Percentiles rank a stretch among this genome's conserved stretches.
These are phyloP conservation scores for Brachionus rubens DNA, from an alignment of 1,140 invertebrate species.

Conservation along the genomic window DNA sequence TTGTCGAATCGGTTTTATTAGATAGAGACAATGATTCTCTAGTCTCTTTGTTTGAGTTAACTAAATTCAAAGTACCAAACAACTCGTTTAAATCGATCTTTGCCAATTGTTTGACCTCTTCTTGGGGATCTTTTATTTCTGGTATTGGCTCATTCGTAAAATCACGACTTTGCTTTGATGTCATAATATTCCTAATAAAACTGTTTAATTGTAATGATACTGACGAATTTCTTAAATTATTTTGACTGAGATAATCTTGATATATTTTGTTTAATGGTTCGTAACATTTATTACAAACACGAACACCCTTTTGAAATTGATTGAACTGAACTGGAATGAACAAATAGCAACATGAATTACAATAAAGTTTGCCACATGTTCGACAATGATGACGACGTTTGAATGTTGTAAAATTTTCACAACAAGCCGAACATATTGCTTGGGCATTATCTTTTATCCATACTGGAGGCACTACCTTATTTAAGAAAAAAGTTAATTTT, in stretches of 20 bases:
- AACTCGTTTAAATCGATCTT: not conserved
- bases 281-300: conserved; percentile 16
- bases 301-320: not conserved
- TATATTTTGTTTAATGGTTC: not conserved
- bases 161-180: not conserved
- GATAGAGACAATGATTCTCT: not conserved
- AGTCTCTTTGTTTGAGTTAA: no score
- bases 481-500: not conserved
- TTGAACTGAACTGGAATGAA: conserved; percentile 19
- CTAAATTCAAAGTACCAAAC: no score
- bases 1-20: not conserved
- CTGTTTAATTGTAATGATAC: not conserved
- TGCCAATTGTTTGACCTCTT: not conserved
- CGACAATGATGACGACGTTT: conserved; percentile 36
- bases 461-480: conserved; percentile 8
- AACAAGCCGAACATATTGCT: conserved; percentile 15
- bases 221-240: not conserved
- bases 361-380: conserved; percentile 38
- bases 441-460: conserved; percentile 44
- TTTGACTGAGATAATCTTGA: not conserved
- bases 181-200: not conserved
- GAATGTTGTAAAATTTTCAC: conserved; percentile 16
- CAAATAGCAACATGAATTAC: not conserved
- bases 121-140: not conserved
- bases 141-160: not conserved